Base-by-base conservation (phyloP, 1,140 invertebrate genomes). In the Ganaspis sp. region DNA sequence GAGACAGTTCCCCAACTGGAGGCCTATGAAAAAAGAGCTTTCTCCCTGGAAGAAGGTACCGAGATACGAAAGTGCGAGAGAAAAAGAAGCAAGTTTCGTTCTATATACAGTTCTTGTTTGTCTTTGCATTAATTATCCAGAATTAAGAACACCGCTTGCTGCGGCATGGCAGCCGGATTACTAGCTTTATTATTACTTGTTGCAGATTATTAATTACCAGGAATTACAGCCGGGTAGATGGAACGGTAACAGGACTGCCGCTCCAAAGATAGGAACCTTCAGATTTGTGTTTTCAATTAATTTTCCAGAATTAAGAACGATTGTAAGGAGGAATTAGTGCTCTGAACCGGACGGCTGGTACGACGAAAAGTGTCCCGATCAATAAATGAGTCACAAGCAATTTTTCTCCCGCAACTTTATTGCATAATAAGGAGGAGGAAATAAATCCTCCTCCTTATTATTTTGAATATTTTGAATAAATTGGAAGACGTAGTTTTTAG, bases 61-160 rank as follows among this genome's bases (percentile, higher is more conserved):
- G 74, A 76, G 75, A 80, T 77, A 85, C 74, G 64, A 64, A 12
- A 15, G 79, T 76, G 80, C 80, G 75, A 81, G 78, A 81, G 71
- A 81, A 83, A 81, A 85, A 81, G 81, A 79, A 72, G 72, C 45
- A 81, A 79, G 73, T 78, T 58, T 45, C 45, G 77, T 80, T 83
- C 87, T 90, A 89, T 90, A 87, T n/a, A n/a, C n/a, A n/a, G 88
- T 89, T 87, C 86, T 87, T 90, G 87, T 90, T 91, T 91, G 90
- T 89, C 89, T 91, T 91, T 88, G 87, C 87, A 90, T 92, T 91
- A 92, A 92, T 92, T 91, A 92, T 89, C 84, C 84, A 88, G 89
- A 91, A 91, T 91, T 90, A 91, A 91, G 89, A 91, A 89, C 81
- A 85, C 78, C 54, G 85, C 85, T 88, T 85, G 84, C 85, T 86